Evolutionary conservation across 2,113 vertebrate species (phyloP), one percentile per base, ranked within the genome.

Genomic region (Axis porcinus): DNA sequence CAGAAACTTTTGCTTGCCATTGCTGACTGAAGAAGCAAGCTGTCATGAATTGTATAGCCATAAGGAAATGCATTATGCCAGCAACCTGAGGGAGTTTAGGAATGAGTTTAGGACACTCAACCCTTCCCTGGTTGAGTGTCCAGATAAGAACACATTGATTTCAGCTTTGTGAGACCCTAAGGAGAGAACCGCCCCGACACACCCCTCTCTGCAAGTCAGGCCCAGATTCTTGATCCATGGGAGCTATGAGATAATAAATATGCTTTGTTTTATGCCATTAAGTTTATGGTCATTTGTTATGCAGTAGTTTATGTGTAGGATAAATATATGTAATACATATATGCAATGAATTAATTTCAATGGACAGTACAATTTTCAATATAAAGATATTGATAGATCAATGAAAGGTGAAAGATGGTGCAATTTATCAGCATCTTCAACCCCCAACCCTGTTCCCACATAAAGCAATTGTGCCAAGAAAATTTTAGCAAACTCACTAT

Each of bases 201-300:
- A 33, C 43, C 11, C 2, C 16, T 50, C 1, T 50, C 2, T 0
- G 0, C 17, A 52, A 57, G 3, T 15, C 3, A 7, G 7, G 13
- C 25, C 64, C 64, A 27, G 47, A 64, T 4, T 45, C 33, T 23
- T n/a, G n/a, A 81, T 10, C 33, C 58, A n/a, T 9, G 15, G 27
- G 40, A 47, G 57, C 1, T 33, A 2, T 57, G 33, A 25, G 5
- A n/a, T 87, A 87, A 36, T 74, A 54, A 52, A 21, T 67, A 14
- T 58, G 1, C 14, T 55, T 54, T 23, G 15, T 54, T 58, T 74
- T 47, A 55, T 55, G 30, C 2, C 8, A 27, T 17, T 45, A 50
- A 76, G 2, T n/a, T n/a, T 55, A 17, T 57, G 1, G 7, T 30
- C 16, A 87, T 13, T 25, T 83, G 55, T 40, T 30, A 28, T n/a